Base-by-base conservation (phyloP, 2,888 invertebrate genomes). In the Selenia dentaria region DNA sequence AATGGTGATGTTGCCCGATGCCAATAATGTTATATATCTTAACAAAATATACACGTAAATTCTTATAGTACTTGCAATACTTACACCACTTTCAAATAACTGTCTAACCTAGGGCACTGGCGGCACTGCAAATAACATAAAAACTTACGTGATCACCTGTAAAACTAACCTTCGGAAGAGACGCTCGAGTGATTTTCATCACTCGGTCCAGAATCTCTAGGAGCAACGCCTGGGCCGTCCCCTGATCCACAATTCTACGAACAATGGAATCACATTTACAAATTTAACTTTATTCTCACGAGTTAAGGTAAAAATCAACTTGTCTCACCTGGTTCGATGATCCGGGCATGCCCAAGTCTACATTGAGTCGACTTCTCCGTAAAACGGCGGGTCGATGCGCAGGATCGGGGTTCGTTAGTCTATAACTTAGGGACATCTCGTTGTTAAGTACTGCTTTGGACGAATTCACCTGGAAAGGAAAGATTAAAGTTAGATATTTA, bases 171-270 rank as follows among this genome's bases (percentile, higher is more conserved):
- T 90, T 98, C 98, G 59, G 98, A 98, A 62, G 98, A 98, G 6
- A 97, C 96, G 72, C 98, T 98, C 37, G 97, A 98, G 54, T 97
- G 93, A 75, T 97, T 97, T 0, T 96, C 96, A 69, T 96, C 96
- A 52, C 69, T 79, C 0, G 83, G 76, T 6, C 47, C 85, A 0
- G 81, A 54, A 36, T 79, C 82, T 0, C 78, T 74, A 0, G 68
- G 67, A 1, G 57, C 61, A 9, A 72, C 81, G 33, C 56, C 69
- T 0, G 72, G 55, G 3, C 72, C 78, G 27, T 70, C 77, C 8
- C 79, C 84, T 24, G 77, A 67, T 25, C 74, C 74, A 57, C 81
- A 78, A 6, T 75, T 59, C 87, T 86, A 59, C 50, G 54, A 59
- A 52, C 16, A 16, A 25, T 9, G 25, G 25, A 25, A 25, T 8